Evolutionary conservation across 1,140 invertebrate genomes (phyloP), one percentile per base, ranked within the genome.

Genomic region (Oncopodura yosiiana): DNA sequence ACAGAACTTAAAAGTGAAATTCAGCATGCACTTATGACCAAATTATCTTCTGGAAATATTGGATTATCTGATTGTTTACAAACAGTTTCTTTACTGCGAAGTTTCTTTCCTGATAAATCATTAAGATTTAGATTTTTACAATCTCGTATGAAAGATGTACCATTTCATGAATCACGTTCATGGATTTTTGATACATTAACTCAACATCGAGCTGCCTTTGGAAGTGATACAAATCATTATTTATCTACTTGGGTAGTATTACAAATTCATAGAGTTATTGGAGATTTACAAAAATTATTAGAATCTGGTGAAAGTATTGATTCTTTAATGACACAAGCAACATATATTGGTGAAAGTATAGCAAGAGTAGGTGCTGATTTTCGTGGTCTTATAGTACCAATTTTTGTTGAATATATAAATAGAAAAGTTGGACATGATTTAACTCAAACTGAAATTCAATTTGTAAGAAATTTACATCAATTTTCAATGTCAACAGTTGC

Each of bases 101-200:
- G 56, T 38, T 64, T 64, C 21, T 64, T 64, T 37, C 52, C 58
- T 3, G 59, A 60, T 34, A 58, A 61, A 32, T 50, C 58, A 8
- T 36, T 64, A 8, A 18, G 62, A 26, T 64, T 64, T 29, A 41
- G 62, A 6, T 64, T 56, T 48, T 46, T 64, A n/a, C 62, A 64
- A 39, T 58, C 58, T 1, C n/a, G 62, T 23, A 64, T 58, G 56
- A 61, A 58, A 34, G 62, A 61, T 21, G 41, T 64, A 21, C 41
- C 43, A 21, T 64, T 64, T 46, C 58, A 64, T 21, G 41, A 64
- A 48, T 53, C 56, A 3, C 24, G 62, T 9, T 42, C 58, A 26
- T 64, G 62, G 62, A 54, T 64, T 24, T 64, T 64, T 58, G 62
- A 64, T 38, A 61, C 62, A 18, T 36, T 64, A 11, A 64, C 62